Percentiles rank a stretch among this genome's conserved stretches.
These are phyloP conservation scores for Delphinus delphis DNA, from an alignment of 2,113 vertebrate species.

Conservation along the genomic window DNA sequence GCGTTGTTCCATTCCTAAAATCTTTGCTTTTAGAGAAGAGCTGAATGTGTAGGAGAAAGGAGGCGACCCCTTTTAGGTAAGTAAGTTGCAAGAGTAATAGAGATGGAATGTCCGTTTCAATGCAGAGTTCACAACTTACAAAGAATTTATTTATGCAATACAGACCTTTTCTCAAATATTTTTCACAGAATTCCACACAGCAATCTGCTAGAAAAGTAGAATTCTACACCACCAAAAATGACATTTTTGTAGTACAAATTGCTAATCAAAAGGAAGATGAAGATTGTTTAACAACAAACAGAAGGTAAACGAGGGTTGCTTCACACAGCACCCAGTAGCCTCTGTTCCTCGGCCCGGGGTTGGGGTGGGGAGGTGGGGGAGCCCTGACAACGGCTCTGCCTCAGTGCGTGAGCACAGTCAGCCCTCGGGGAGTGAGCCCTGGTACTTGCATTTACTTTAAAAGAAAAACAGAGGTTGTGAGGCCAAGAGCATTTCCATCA, in stretches of 20 bases:
- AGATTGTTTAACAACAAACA: conserved; percentile 62
- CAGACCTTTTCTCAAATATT: conserved; percentile 85
- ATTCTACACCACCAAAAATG: conserved; percentile 86
- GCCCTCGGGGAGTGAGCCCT: conserved; percentile 66
- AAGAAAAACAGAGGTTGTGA: neutral
- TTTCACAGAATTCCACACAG: conserved; percentile 86
- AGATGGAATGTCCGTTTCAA: conserved; percentile 78
- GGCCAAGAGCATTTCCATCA: neutral
- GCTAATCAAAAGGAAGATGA: conserved; percentile 75
- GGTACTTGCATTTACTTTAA: conserved; percentile 55
- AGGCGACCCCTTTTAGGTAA: conserved; percentile 55
- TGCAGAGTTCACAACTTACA: conserved; percentile 83
- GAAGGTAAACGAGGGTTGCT: conserved; percentile 58
- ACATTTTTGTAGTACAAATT: conserved; percentile 84
- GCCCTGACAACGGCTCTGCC: neutral
- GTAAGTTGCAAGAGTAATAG: conserved; percentile 73
- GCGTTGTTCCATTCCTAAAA: conserved; percentile 85
- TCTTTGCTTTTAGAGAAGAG: conserved; percentile 81
- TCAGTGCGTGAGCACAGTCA: neutral
- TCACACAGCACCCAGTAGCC: conserved; percentile 13
- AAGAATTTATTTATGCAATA: conserved; percentile 85
- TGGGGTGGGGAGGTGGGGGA: neutral
- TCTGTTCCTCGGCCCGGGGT: neutral
- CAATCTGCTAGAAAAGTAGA: conserved; percentile 87
- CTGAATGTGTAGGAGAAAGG: conserved; percentile 63